phyloP scores from a whole-genome alignment of 2,888 invertebrate genomes.

The Eumerus sabulonum region DNA sequence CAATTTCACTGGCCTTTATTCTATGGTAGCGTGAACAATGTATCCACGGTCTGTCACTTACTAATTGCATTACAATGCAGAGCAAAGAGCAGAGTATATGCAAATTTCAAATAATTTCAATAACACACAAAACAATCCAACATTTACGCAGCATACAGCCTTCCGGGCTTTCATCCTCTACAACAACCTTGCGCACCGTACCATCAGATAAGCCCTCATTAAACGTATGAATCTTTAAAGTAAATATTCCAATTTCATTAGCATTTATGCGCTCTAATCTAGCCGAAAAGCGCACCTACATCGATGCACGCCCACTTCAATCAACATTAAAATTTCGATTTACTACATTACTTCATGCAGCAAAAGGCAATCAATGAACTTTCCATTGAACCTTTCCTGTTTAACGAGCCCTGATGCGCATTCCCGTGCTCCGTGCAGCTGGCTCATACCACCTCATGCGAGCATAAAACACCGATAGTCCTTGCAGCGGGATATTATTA shows the following conservation, averaged over 20 bases:
- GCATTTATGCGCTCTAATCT: conserved; percentile 58
- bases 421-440: background rate
- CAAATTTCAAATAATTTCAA: too few relatives aligned
- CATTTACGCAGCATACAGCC: too few relatives aligned
- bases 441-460: background rate
- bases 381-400: conserved; percentile 50
- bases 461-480: conserved; percentile 18
- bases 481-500: conserved; percentile 49
- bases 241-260: conserved; percentile 41
- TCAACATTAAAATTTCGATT: conserved; percentile 46
- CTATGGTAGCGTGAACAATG: too few relatives aligned
- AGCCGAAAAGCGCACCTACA: background rate
- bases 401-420: conserved; percentile 23
- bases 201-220: conserved; percentile 31
- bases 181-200: background rate
- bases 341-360: conserved; percentile 42
- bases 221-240: conserved; percentile 42
- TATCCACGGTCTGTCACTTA: too few relatives aligned
- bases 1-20: too few relatives aligned
- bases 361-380: conserved; percentile 64
- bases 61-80: too few relatives aligned
- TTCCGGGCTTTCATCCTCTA: too few relatives aligned
- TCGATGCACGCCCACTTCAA: conserved; percentile 18
- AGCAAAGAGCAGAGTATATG: too few relatives aligned
- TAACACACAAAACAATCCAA: too few relatives aligned